A percentile compares a stretch with the other conserved stretches of the same genome.
phyloP scores from a whole-genome alignment of 1,140 invertebrate species.

The Sarcophaga peregrina region DNA sequence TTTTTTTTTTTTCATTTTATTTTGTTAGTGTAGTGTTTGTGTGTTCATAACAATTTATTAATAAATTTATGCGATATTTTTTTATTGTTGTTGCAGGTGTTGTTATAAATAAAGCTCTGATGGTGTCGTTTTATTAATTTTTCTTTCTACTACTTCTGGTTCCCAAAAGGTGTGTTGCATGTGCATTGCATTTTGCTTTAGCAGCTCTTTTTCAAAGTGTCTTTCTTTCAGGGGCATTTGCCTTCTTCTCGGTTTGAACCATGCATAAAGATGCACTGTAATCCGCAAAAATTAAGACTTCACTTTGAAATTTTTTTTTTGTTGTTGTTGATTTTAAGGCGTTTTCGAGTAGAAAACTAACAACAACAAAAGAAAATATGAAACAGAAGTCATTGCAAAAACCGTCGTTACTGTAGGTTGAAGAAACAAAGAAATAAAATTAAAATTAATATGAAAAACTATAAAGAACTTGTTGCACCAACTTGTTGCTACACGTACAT shows the following conservation, averaged over 20 bases:
- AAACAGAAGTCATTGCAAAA: slow-evolving; percentile 33
- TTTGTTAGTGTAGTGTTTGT: background rate
- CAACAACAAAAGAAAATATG: background rate
- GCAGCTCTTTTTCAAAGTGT: background rate
- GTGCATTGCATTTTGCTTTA: background rate
- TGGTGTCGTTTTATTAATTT: background rate
- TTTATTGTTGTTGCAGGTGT: background rate
- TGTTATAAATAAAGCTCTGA: background rate
- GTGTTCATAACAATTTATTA: slow-evolving; percentile 30
- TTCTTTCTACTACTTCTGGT: background rate
- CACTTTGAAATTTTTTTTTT: background rate
- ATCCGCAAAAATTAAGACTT: slow-evolving; percentile 26
- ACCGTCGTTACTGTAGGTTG: slow-evolving; percentile 23
- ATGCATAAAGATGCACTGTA: background rate
- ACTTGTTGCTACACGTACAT: slow-evolving; percentile 11
- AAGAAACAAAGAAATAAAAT: slow-evolving; percentile 8
- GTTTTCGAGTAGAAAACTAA: background rate
- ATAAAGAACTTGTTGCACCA: slow-evolving; percentile 36
- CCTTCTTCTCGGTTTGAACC: background rate
- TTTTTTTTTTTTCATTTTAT: background rate
- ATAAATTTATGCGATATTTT: slow-evolving; percentile 35
- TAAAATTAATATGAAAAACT: slow-evolving; percentile 19
- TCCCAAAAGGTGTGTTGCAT: slow-evolving; percentile 30
- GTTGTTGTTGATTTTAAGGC: background rate
- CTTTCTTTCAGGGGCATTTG: background rate